Evolutionary conservation across 2,888 invertebrate species (phyloP), one percentile per base, ranked within the genome.

Genomic region (Rhabditoides inermis): DNA sequence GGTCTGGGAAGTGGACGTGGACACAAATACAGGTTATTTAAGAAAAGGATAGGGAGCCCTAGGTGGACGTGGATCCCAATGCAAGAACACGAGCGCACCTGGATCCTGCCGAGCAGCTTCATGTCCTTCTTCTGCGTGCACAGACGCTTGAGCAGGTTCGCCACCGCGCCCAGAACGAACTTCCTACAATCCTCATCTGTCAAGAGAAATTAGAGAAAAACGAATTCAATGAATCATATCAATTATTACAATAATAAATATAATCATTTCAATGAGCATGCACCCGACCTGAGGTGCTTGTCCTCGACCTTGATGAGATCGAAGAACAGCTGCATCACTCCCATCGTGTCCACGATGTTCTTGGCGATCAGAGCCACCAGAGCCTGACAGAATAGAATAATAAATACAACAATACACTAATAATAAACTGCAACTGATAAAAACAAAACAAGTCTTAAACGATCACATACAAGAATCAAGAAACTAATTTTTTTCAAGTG

Each of bases 131-230:
- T 88, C 77, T 91, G 91, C 46, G 86, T 82, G 78, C 94, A 94
- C 73, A 91, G 83, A 76, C 89, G 90, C 78, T 94, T 94, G 28
- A 98, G 88, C 77, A 95, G 94, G 2, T 85, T 86, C 23, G 94
- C 85, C 51, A 98, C 90, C 75, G 94, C 90, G 25, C 84, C 86
- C 77, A 90, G 86, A 12, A 98, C 81, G 76, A 90, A 94, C 59
- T 86, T 85, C 52, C 95, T 82, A 46, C n/a, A n/a, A n/a, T n/a
- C n/a, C n/a, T n/a, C 15, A 32, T 32, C 7, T 10, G n/a, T n/a
- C n/a, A 94, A 80, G 64, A 83, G 22, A n/a, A 20, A n/a, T 25
- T 20, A 12, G 2, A 49, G 30, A 35, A 36, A 28, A 6, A 26
- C 47, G 22, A 0, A 48, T 25, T 25, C 18, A 32, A 45, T 15